Evolutionary conservation across 2,888 invertebrate species (phyloP).

Genomic region (Pteria penguin): DNA sequence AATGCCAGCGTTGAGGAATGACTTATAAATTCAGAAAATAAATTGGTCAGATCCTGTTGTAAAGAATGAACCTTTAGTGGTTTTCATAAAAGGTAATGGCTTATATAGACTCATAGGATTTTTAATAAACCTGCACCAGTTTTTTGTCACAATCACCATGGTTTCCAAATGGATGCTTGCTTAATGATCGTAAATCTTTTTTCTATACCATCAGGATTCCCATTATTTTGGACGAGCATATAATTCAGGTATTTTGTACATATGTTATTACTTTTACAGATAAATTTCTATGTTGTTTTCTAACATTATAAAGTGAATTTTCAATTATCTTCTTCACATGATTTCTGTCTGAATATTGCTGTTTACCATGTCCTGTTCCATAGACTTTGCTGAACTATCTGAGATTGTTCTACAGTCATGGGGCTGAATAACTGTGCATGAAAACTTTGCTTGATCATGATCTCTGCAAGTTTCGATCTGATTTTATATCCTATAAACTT

Average conservation of each 20-base stretch:
- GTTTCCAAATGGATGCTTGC: conserved; percentile 19
- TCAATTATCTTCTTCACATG: too few species aligned
- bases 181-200: not conserved
- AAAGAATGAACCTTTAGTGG: not conserved
- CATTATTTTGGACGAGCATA: conserved; percentile 9
- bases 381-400: too few species aligned
- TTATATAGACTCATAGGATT: not conserved
- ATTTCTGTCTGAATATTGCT: too few species aligned
- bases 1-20: conserved; percentile 18
- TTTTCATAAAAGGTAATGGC: conserved; percentile 4
- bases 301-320: too few species aligned
- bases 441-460: too few species aligned
- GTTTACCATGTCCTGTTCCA: too few species aligned
- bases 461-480: too few species aligned
- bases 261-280: not conserved
- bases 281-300: not conserved
- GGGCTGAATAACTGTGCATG: too few species aligned
- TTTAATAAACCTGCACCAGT: not conserved
- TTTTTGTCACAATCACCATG: conserved; percentile 1
- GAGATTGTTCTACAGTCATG: too few species aligned
- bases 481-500: too few species aligned
- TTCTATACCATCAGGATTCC: conserved; percentile 5
- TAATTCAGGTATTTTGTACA: conserved; percentile 7
- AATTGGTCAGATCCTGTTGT: not conserved
- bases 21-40: not conserved